These are phyloP conservation scores for Gorsachius magnificus DNA, from an alignment of 2,797 vertebrate species.

Conservation along the genomic window DNA sequence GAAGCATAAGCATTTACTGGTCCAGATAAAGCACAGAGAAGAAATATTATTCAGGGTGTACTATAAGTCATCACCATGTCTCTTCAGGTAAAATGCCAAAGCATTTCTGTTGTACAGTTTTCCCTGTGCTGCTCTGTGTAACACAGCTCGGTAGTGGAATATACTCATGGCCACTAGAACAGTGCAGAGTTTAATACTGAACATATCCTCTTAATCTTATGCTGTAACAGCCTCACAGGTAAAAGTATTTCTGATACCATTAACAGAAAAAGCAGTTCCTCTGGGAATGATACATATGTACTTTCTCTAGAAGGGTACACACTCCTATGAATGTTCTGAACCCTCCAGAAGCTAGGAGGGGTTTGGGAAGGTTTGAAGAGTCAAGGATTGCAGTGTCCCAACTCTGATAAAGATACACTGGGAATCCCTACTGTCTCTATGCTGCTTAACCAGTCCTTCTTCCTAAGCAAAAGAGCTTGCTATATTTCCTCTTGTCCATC, in stretches of 20 bases:
- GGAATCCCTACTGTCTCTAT: not conserved
- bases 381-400: not conserved
- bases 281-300: not conserved
- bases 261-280: not conserved
- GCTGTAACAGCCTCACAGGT: not conserved
- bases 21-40: conserved; percentile 74
- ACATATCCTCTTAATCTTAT: not conserved
- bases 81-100: conserved; percentile 66
- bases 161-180: not conserved
- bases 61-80: conserved; percentile 72
- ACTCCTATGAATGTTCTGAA: not conserved
- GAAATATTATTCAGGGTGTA: conserved; percentile 67
- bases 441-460: not conserved
- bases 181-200: not conserved
- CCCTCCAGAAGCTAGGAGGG: not conserved
- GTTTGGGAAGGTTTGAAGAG: not conserved
- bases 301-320: not conserved
- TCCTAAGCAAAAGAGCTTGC: not conserved
- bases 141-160: conserved; percentile 12
- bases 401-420: not conserved
- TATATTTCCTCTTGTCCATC: not conserved
- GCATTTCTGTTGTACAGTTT: conserved; percentile 51
- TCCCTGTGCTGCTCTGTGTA: conserved; percentile 37
- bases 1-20: conserved; percentile 75
- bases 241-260: not conserved